Evolutionary conservation across 2,113 vertebrate species (phyloP).

Genomic region (Mastomys natalensis): DNA sequence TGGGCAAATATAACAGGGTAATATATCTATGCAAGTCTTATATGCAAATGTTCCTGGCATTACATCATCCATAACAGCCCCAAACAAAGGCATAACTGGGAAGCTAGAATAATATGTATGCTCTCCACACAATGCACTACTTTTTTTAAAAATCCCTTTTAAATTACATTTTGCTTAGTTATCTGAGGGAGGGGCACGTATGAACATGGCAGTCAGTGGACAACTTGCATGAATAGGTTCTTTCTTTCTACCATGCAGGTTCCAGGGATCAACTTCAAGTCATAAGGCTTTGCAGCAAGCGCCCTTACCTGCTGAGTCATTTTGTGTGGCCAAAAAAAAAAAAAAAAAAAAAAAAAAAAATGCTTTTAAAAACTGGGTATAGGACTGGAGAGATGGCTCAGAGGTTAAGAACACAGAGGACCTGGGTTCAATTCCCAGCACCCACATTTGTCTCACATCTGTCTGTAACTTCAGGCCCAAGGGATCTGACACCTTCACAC

Average conservation of each 20-base stretch:
- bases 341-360: too few species aligned
- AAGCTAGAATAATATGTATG: accelerated
- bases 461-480: too few species aligned
- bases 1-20: neutral
- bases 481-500: neutral
- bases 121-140: neutral
- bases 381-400: neutral
- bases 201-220: neutral
- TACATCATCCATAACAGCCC: neutral
- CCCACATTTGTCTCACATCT: neutral
- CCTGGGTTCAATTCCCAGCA: neutral
- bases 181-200: neutral
- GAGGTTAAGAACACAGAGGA: neutral
- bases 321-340: neutral
- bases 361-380: neutral
- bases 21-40: neutral
- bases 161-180: neutral
- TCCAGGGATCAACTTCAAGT: neutral
- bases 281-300: neutral
- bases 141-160: neutral
- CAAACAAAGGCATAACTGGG: neutral
- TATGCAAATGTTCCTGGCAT: neutral
- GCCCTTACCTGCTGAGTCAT: neutral
- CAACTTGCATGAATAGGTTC: neutral
- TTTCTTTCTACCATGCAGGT: neutral